Evolutionary conservation across 2,888 invertebrate species (phyloP).

Genomic region (Tineola bisselliella): DNA sequence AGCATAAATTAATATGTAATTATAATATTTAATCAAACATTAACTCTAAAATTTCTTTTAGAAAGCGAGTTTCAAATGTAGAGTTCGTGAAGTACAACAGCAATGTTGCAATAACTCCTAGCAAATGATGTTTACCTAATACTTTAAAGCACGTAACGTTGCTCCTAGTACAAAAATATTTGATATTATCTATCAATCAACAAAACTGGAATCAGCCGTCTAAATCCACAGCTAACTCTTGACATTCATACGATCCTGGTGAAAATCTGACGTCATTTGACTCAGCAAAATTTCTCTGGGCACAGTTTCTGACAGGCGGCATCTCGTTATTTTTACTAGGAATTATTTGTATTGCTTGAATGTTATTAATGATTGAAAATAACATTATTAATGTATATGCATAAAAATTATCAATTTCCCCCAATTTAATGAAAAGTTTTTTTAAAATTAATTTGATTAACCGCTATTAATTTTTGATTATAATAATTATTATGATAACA

Average conservation of each 20-base stretch:
- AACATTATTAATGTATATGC: no score
- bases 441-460: no score
- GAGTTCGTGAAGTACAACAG: neutral
- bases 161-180: neutral
- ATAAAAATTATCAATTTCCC: no score
- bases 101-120: slow-evolving; percentile 1
- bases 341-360: no score
- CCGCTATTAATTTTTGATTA: no score
- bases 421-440: no score
- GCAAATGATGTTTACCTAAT: neutral
- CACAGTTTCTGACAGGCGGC: neutral
- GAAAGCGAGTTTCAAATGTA: no score
- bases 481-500: no score
- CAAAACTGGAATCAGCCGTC: neutral
- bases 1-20: no score
- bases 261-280: slow-evolving; percentile 6
- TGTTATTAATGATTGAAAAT: no score
- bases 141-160: neutral
- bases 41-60: no score
- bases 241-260: neutral
- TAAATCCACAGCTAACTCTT: neutral
- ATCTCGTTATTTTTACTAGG: neutral
- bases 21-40: no score
- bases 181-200: neutral
- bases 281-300: neutral